phyloP scores from a whole-genome alignment of 2,888 invertebrate genomes.

The Tanytarsus gracilentus region DNA sequence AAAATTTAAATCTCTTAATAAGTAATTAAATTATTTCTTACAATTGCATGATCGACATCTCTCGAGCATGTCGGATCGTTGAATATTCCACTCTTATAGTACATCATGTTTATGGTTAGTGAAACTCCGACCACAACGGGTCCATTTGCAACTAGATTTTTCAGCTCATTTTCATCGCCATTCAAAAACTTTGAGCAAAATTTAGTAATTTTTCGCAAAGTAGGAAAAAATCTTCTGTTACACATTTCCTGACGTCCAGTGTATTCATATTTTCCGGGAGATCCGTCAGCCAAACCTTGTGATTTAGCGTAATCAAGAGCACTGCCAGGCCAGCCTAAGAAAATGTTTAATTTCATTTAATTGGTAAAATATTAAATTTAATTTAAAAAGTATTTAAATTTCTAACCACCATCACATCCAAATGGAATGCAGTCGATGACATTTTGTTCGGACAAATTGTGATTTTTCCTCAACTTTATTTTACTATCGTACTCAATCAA shows the following conservation, averaged over 20 bases:
- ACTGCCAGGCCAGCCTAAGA: neutral
- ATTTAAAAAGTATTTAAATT: neutral
- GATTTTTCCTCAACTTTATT: neutral
- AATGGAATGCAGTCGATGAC: neutral
- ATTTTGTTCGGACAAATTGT: neutral
- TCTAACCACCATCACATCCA: neutral
- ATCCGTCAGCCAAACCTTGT: neutral
- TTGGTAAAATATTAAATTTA: no score
- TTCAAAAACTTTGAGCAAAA: neutral
- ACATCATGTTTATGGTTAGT: neutral
- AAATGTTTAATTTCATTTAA: neutral
- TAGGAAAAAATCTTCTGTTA: neutral
- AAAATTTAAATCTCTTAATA: no score
- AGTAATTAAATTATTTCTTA: neutral
- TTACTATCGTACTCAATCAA: neutral
- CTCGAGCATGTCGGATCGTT: neutral
- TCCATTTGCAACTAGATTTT: neutral
- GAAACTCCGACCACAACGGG: neutral
- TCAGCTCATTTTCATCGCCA: neutral
- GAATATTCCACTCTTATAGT: conserved; percentile 1
- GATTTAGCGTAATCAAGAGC: neutral
- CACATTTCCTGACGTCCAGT: neutral
- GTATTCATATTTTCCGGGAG: neutral
- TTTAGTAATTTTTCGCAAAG: neutral
- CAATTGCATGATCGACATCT: neutral